Evolutionary conservation across 2,888 invertebrate genomes (phyloP), one percentile per base, ranked within the genome.

Genomic region (Luperina nickerlii): DNA sequence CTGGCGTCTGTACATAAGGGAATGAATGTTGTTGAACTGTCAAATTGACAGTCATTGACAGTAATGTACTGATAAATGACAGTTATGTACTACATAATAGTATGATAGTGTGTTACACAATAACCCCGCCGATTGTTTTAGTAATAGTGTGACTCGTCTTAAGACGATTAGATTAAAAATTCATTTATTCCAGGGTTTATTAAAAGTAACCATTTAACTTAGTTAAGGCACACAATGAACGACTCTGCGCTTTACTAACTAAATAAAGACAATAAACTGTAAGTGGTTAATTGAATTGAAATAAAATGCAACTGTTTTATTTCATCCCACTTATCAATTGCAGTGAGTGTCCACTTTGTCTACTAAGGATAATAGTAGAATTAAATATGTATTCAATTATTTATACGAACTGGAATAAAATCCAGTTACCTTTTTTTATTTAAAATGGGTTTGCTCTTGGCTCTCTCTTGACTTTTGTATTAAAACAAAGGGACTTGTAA

Each of bases 301-400:
- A n/a, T 80, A 73, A 57, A 51, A 48, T 51, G 4, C 20, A 8
- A 68, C 1, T 45, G 9, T 38, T 78, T 20, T 51, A 54, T 83
- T 45, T 62, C n/a, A 78, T 24, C 2, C 32, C 32, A 76, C 20
- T 42, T 62, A 15, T 15, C 57, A 60, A 63, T 83, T 63, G 68
- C 71, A 79, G 24, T 51, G 65, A 68, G 27, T 54, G 15, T 27
- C 15, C 63, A 69, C 15, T 60, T 60, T n/a, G 32, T 67, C 54
- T 68, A 51, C 54, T 38, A 24, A 2, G 32, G 63, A 60, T 62
- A 27, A 63, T 48, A 20, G 8, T 24, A 24, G 62, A 69, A 74
- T 83, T 65, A 60, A 84, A 74, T 60, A n/a, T n/a, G n/a, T n/a
- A 32, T 67, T 74, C 15, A 38, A 71, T 71, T 71, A 74, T 60